Base-by-base conservation (phyloP, 2,797 vertebrate genomes). In the Eremophila alpestris region DNA sequence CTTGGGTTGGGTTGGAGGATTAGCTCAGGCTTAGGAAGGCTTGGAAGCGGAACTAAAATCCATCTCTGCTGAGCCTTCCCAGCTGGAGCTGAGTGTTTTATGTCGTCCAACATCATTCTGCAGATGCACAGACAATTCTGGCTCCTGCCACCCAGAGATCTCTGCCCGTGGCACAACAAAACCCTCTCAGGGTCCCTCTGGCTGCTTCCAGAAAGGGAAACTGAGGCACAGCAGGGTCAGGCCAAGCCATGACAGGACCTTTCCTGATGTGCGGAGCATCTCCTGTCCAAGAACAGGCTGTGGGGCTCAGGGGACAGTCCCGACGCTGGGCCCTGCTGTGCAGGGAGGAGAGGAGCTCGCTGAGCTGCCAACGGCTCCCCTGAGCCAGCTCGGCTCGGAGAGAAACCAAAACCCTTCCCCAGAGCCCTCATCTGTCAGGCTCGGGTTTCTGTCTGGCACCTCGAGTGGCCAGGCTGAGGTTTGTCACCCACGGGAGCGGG, bases 351-450 rank as follows among this genome's bases (percentile, higher is more conserved):
- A 71, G 0, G 1, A 86, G 43, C 0, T 21, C 0, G 16, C 82
- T 92, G 95, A 95, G 93, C 94, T 96, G 96, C 96, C 96, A 95
- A 85, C 32, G 9, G 68, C 73, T 95, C 91, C 94, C 91, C 91
- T 18, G 93, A 87, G 94, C 91, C 94, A 87, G 88, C 74, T 64
- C 4, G 3, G 91, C 90, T 86, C 51, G 0, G 58, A 87, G 64
- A 73, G 58, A 90, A 93, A 94, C 91, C 83, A 92, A 92, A 86
- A 41, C 56, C 49, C 80, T 78, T 59, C 94, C 93, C 45, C 0
- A 92, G 90, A 96, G 93, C 89, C 15, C 1, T 92, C 94, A 94
- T 95, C 95, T 89, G 90, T 96, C 94, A 95, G 45, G 74, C 76
- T 67, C 69, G 82, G 89, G 80, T 96, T 86, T n/a, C 77, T 75